Evolutionary conservation across 2,888 invertebrate genomes (phyloP).

Genomic region (Tetragonula carbonaria): DNA sequence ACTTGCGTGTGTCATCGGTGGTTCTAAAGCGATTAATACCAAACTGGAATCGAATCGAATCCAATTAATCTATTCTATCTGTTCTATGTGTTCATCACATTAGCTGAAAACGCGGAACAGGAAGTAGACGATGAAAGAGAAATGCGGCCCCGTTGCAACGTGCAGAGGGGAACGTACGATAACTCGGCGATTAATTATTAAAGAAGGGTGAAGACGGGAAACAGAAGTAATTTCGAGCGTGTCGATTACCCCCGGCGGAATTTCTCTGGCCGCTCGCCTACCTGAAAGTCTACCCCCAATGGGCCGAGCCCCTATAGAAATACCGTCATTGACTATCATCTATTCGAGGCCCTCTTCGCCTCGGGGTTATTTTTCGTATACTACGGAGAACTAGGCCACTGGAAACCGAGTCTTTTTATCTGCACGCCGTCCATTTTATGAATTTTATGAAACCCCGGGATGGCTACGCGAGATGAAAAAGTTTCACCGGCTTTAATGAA

Average conservation of each 20-base stretch:
- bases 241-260: conserved; percentile 53
- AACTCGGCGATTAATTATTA: conserved; percentile 34
- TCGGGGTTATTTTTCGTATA: conserved; percentile 68
- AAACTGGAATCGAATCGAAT: too few species aligned
- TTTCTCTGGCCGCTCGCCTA: conserved; percentile 24
- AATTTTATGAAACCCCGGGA: conserved; percentile 67
- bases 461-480: conserved; percentile 67
- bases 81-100: too few species aligned
- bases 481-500: conserved; percentile 67
- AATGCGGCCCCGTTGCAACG: background rate
- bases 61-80: too few species aligned
- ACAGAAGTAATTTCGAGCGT: conserved; percentile 51
- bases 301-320: conserved; percentile 51
- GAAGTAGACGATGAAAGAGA: too few species aligned
- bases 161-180: conserved; percentile 13
- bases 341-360: conserved; percentile 66
- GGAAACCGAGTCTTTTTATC: conserved; percentile 66
- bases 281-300: conserved; percentile 31
- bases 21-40: too few species aligned
- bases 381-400: conserved; percentile 66
- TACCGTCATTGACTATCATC: conserved; percentile 71
- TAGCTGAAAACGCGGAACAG: too few species aligned
- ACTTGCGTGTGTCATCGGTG: too few species aligned
- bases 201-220: conserved; percentile 20
- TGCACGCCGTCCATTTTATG: conserved; percentile 67